These are phyloP conservation scores for Xenopus petersii DNA, from an alignment of 2,797 vertebrate genomes.

Conservation along the genomic window DNA sequence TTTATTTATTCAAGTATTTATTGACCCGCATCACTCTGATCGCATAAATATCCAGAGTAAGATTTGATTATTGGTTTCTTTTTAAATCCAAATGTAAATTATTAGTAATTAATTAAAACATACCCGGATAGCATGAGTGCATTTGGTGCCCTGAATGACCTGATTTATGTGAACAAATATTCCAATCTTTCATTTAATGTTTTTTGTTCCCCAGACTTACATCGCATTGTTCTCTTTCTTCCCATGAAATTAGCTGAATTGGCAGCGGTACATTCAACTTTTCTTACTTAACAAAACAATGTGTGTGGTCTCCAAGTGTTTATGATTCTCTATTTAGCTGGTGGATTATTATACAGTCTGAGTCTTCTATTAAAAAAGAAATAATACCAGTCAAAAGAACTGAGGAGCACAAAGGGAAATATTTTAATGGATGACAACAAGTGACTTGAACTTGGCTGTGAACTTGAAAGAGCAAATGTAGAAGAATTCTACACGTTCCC, in stretches of 20 bases:
- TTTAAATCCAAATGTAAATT: too few species aligned
- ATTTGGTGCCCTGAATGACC: background rate
- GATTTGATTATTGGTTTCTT: too few species aligned
- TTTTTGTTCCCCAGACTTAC: background rate
- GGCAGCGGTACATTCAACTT: slow-evolving; percentile 1
- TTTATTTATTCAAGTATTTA: too few species aligned
- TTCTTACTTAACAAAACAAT: background rate
- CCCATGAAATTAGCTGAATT: background rate
- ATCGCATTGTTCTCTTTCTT: background rate
- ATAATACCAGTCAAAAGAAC: background rate
- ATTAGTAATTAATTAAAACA: too few species aligned
- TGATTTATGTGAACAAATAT: background rate
- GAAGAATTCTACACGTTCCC: too few species aligned
- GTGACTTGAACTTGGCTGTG: too few species aligned
- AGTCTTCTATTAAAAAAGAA: background rate
- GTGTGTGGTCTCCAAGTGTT: slow-evolving; percentile 29
- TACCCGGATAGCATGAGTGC: too few species aligned
- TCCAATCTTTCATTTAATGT: background rate
- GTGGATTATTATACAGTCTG: slow-evolving; percentile 5
- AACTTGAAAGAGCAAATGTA: too few species aligned
- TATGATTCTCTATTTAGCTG: slow-evolving; percentile 30
- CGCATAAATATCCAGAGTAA: too few species aligned
- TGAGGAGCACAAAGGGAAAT: background rate
- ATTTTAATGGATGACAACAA: background rate
- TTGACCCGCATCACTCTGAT: too few species aligned